Conservation (phyloP, 2,797 vertebrate genomes). For the Pseudocheirus occidentalis region DNA sequence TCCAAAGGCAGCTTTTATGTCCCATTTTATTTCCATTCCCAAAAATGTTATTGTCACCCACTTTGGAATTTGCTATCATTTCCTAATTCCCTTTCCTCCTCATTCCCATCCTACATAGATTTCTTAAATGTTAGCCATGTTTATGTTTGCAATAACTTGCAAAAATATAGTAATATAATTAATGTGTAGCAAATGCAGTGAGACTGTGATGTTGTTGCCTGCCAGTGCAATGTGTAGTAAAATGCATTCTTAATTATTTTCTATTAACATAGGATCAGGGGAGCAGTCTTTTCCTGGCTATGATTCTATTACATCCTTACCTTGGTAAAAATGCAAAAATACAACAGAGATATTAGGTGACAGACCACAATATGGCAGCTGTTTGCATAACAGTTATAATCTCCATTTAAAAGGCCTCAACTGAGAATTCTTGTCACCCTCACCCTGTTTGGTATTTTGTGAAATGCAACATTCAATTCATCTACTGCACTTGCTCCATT, state of each 20-base stretch:
- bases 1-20: neutral
- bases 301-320: neutral
- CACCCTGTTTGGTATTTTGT: neutral
- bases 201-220: neutral
- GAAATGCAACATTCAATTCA: neutral
- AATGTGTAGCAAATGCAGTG: neutral
- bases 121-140: neutral
- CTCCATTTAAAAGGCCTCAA: neutral
- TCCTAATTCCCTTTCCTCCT: neutral
- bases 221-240: neutral
- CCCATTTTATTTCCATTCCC: neutral
- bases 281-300: neutral
- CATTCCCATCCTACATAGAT: neutral
- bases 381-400: neutral
- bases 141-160: constrained; percentile 3
- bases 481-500: neutral
- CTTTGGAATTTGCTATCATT: neutral
- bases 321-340: neutral
- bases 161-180: neutral
- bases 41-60: neutral
- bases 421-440: neutral
- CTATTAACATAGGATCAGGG: neutral
- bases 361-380: neutral
- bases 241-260: constrained; percentile 24
- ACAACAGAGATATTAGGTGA: neutral